These are phyloP conservation scores for Champsocephalus gunnari DNA, from an alignment of 2,797 vertebrate genomes.

Conservation along the genomic window DNA sequence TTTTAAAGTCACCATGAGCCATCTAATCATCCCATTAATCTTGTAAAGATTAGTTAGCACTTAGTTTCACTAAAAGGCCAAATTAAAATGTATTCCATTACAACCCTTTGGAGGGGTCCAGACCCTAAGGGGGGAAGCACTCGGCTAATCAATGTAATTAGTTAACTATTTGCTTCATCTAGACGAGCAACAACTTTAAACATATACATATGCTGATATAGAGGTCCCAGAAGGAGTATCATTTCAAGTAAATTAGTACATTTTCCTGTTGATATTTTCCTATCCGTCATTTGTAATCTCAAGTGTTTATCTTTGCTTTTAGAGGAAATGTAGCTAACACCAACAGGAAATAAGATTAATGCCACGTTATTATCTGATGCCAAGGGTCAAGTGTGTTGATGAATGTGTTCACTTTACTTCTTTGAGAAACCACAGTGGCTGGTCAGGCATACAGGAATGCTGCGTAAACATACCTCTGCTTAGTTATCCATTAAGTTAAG, in stretches of 20 bases:
- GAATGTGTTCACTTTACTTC: background rate
- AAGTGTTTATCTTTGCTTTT: background rate
- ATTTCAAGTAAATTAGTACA: background rate
- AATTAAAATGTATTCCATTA: too few species aligned
- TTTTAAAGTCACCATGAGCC: slow-evolving; percentile 21
- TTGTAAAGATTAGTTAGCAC: background rate
- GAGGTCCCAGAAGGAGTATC: too few species aligned
- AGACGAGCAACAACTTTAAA: background rate
- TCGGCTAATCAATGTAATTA: background rate
- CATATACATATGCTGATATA: background rate
- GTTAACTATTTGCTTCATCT: background rate
- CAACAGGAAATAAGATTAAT: background rate
- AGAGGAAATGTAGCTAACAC: background rate
- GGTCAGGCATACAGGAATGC: slow-evolving; percentile 7
- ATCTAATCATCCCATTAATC: slow-evolving; percentile 20
- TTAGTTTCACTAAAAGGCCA: background rate
- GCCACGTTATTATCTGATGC: background rate
- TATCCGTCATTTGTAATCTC: background rate
- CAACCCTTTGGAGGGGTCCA: background rate
- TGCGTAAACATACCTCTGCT: slow-evolving; percentile 27
- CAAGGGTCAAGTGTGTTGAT: background rate
- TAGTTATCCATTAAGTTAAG: slow-evolving; percentile 1
- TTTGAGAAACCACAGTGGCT: slow-evolving; percentile 11
- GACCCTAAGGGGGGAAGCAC: background rate
- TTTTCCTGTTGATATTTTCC: slow-evolving; percentile 3